Conservation (phyloP, 2,888 invertebrate species). For the Blastobasis lacticolella region DNA sequence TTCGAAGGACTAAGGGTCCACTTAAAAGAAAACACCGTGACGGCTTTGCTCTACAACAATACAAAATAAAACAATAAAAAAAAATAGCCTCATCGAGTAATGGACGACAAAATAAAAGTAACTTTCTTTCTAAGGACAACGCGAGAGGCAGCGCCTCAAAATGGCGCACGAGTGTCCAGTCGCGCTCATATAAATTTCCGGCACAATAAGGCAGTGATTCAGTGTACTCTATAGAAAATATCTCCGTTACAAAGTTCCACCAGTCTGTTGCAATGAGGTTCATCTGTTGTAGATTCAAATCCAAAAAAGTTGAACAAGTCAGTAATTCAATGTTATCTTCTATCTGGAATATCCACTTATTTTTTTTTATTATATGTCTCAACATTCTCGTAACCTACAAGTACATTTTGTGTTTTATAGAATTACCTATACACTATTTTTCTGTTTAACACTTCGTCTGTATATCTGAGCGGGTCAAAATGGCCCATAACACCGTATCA, state of each 20-base stretch:
- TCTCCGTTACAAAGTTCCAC: slow-evolving; percentile 65
- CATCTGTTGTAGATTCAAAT: slow-evolving; percentile 72
- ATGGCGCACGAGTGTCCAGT: neutral
- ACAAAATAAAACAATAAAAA: too few relatives aligned
- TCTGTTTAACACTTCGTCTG: slow-evolving; percentile 61
- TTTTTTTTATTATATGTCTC: slow-evolving; percentile 53
- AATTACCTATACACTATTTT: slow-evolving; percentile 64
- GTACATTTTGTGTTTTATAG: slow-evolving; percentile 67
- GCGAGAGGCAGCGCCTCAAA: too few relatives aligned
- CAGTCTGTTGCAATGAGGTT: slow-evolving; percentile 72
- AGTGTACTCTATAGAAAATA: slow-evolving; percentile 72
- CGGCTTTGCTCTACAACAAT: too few relatives aligned
- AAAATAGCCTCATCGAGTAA: too few relatives aligned
- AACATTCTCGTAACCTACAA: slow-evolving; percentile 71
- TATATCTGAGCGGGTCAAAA: slow-evolving; percentile 61
- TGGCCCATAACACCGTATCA: slow-evolving; percentile 40
- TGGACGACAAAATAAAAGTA: too few relatives aligned
- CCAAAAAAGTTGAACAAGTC: slow-evolving; percentile 70
- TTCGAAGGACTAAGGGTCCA: too few relatives aligned
- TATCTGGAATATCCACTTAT: slow-evolving; percentile 63
- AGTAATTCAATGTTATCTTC: slow-evolving; percentile 58
- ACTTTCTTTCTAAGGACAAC: too few relatives aligned
- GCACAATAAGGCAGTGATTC: slow-evolving; percentile 73
- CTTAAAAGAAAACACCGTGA: too few relatives aligned
- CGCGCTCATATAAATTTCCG: slow-evolving; percentile 43